phyloP scores from a whole-genome alignment of 2,113 vertebrate genomes.

The Phalacrocorax carbo region DNA sequence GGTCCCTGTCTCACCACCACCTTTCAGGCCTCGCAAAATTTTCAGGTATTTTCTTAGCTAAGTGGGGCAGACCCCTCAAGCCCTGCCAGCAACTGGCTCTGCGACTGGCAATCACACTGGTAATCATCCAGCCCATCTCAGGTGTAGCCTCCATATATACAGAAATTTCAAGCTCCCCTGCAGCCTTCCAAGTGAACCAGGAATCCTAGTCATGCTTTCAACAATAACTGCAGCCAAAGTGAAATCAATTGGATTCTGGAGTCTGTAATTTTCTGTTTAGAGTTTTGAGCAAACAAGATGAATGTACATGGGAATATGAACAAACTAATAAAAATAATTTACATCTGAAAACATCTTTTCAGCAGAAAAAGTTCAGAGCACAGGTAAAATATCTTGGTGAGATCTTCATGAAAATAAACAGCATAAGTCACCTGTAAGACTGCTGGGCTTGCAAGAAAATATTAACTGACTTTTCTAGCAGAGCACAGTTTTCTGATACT shows the following conservation, averaged over 20 bases:
- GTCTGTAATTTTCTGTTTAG: not conserved
- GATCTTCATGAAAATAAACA: not conserved
- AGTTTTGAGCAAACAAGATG: slow-evolving; percentile 15
- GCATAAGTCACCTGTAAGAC: not conserved
- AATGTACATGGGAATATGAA: not conserved
- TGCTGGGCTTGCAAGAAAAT: slow-evolving; percentile 26
- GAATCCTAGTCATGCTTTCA: not conserved
- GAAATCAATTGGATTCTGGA: not conserved
- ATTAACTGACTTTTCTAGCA: slow-evolving; percentile 2
- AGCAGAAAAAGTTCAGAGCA: slow-evolving; percentile 4
- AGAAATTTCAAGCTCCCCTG: not conserved
- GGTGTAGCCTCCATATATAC: accelerated
- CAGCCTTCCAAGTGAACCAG: not conserved
- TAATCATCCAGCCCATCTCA: not conserved
- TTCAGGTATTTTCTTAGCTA: not conserved
- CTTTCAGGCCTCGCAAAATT: not conserved
- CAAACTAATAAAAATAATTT: not conserved
- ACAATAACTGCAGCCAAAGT: not conserved
- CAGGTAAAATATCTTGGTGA: not conserved
- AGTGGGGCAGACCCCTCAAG: not conserved
- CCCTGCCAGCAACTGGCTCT: not conserved
- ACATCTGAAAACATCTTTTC: not conserved
- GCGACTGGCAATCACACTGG: not conserved
- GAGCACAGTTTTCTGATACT: not conserved
- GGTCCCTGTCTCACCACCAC: not conserved